phyloP scores from a whole-genome alignment of 2,797 vertebrate genomes.

The Syngnathus rostellatus region DNA sequence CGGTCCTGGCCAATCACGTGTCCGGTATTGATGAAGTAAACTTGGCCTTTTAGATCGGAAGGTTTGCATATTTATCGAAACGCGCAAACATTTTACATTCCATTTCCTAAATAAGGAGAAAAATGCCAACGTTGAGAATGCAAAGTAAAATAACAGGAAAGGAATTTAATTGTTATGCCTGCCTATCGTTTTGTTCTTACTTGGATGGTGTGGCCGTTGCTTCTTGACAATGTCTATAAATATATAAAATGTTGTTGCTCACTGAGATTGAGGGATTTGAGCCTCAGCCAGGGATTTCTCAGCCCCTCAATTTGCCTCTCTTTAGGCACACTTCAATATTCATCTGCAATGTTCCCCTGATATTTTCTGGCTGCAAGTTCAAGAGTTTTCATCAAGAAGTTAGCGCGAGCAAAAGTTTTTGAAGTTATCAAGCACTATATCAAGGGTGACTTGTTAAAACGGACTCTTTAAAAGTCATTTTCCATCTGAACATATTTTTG shows the following conservation, averaged over 20 bases:
- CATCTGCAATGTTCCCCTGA: constrained; percentile 49
- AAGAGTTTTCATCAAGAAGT: constrained; percentile 47
- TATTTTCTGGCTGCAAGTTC: constrained; percentile 41
- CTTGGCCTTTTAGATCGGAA: constrained; percentile 7
- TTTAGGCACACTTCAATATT: constrained; percentile 45
- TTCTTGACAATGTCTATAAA: constrained; percentile 39
- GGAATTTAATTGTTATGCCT: background rate
- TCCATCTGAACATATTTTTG: constrained; percentile 28
- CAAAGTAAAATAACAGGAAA: background rate
- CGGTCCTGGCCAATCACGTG: background rate
- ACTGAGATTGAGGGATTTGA: constrained; percentile 31
- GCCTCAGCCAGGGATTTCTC: constrained; percentile 53
- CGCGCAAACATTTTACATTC: constrained; percentile 11
- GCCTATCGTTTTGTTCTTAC: constrained; percentile 19
- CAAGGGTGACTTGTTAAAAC: constrained; percentile 42
- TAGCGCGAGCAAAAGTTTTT: constrained; percentile 33
- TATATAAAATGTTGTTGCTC: constrained; percentile 39
- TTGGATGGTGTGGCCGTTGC: constrained; percentile 20
- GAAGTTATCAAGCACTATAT: constrained; percentile 39
- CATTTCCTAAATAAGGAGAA: background rate
- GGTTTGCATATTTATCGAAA: constrained; percentile 32
- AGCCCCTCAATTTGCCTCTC: constrained; percentile 51
- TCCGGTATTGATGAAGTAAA: background rate
- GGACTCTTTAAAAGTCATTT: constrained; percentile 21
- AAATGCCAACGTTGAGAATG: background rate